These are phyloP conservation scores for Plemyria rubiginata DNA, from an alignment of 2,888 invertebrate species.

Conservation along the genomic window DNA sequence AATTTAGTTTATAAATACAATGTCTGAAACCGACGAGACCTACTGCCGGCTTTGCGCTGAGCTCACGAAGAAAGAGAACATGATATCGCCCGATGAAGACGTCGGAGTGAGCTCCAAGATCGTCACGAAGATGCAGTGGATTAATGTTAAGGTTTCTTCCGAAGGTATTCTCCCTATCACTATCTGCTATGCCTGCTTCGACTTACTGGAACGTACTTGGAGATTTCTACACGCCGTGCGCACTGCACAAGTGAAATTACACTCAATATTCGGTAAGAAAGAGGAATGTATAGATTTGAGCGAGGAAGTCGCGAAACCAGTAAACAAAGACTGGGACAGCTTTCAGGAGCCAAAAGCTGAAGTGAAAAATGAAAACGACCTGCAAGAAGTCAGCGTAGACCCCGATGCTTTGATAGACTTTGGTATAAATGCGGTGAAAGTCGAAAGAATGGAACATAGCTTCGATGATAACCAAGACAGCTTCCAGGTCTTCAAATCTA, in stretches of 20 bases:
- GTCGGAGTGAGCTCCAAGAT: conserved; percentile 69
- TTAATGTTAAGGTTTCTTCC: conserved; percentile 68
- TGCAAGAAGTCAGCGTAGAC: conserved; percentile 50
- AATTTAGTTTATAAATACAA: conserved; percentile 42
- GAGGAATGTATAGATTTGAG: conserved; percentile 32
- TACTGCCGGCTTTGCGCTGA: conserved; percentile 78
- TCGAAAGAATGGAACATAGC: conserved; percentile 49
- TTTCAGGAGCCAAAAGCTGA: conserved; percentile 62
- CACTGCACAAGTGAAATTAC: conserved; percentile 67
- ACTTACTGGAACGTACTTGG: conserved; percentile 74
- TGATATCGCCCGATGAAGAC: conserved; percentile 69
- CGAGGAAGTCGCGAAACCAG: conserved; percentile 58
- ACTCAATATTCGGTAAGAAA: conserved; percentile 53
- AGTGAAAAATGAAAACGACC: conserved; percentile 54
- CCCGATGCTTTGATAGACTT: conserved; percentile 50
- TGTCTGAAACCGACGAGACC: conserved; percentile 63
- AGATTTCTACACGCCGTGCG: conserved; percentile 69
- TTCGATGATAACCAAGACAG: conserved; percentile 50
- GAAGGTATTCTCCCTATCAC: conserved; percentile 63
- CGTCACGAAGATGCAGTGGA: conserved; percentile 71
- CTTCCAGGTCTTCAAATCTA: conserved; percentile 54
- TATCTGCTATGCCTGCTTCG: conserved; percentile 78
- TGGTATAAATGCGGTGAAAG: conserved; percentile 48
- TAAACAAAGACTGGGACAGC: conserved; percentile 68
- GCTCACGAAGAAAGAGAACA: conserved; percentile 61